Conservation (phyloP, 2,888 invertebrate genomes). For the Stenotaenia linearis region DNA sequence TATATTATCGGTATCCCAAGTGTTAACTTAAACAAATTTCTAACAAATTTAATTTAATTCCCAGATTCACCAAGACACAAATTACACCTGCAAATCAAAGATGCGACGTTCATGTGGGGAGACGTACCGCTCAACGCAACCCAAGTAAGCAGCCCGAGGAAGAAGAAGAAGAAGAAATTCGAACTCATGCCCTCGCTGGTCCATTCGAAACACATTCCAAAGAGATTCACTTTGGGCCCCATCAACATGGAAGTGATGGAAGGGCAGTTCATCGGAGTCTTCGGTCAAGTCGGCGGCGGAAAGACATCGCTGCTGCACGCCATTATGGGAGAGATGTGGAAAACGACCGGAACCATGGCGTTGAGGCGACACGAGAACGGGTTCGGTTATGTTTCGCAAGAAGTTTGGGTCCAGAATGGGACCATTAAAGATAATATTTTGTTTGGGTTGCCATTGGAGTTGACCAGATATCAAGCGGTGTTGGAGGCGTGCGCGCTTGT, state of each 20-base stretch:
- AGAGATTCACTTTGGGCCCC: not conserved
- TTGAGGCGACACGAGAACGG: conserved; percentile 50
- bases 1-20: too few relatives aligned
- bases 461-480: conserved; percentile 61
- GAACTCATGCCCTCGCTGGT: not conserved
- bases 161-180: not conserved
- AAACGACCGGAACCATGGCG: conserved; percentile 45
- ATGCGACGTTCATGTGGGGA: not conserved
- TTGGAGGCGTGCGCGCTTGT: conserved; percentile 77
- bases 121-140: too few relatives aligned
- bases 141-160: not conserved
- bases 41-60: too few relatives aligned
- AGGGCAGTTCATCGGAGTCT: conserved; percentile 76
- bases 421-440: conserved; percentile 88
- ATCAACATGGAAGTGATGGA: conserved; percentile 41
- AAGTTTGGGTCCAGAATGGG: conserved; percentile 86
- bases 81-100: not conserved
- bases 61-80: not conserved
- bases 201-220: not conserved
- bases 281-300: conserved; percentile 84
- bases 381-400: conserved; percentile 80
- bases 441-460: conserved; percentile 79
- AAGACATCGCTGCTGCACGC: conserved; percentile 81
- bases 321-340: conserved; percentile 75
- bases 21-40: too few relatives aligned